These are phyloP conservation scores for Thymelicus sylvestris DNA, from an alignment of 2,888 invertebrate genomes.

Conservation along the genomic window DNA sequence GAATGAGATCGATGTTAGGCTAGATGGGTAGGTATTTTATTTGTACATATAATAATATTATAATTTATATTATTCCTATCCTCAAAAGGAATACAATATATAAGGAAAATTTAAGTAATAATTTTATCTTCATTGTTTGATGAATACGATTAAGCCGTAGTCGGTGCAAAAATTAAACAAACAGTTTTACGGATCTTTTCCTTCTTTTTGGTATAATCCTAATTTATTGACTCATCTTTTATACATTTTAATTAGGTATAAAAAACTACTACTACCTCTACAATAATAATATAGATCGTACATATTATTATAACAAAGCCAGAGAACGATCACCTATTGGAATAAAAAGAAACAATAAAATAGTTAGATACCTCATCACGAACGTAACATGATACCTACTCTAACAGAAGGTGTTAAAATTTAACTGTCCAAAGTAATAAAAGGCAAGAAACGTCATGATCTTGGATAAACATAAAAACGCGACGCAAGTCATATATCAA, in stretches of 20 bases:
- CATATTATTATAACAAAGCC: background rate
- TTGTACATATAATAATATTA: no score
- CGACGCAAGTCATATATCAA: constrained; percentile 41
- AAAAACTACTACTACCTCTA: no score
- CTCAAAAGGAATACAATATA: no score
- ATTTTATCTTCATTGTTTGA: no score
- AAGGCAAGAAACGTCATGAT: constrained; percentile 40
- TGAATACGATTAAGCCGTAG: no score
- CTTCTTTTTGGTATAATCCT: background rate
- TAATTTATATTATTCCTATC: no score
- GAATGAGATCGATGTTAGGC: no score
- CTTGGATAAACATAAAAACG: constrained; percentile 39
- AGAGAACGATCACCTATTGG: background rate
- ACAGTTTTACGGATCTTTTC: background rate
- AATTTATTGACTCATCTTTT: background rate
- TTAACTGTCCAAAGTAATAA: constrained; percentile 46
- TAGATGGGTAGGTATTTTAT: no score
- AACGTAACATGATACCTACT: constrained; percentile 16
- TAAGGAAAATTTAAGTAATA: no score
- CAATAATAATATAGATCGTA: background rate
- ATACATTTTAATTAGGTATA: no score
- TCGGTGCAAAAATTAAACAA: no score
- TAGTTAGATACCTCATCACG: constrained; percentile 10
- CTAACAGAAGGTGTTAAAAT: constrained; percentile 36
- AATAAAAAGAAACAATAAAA: constrained; percentile 20